Percentiles rank a stretch among this genome's conserved stretches.
Evolutionary conservation across 2,888 invertebrate species (phyloP).

Genomic region (Eurytoma californica): DNA sequence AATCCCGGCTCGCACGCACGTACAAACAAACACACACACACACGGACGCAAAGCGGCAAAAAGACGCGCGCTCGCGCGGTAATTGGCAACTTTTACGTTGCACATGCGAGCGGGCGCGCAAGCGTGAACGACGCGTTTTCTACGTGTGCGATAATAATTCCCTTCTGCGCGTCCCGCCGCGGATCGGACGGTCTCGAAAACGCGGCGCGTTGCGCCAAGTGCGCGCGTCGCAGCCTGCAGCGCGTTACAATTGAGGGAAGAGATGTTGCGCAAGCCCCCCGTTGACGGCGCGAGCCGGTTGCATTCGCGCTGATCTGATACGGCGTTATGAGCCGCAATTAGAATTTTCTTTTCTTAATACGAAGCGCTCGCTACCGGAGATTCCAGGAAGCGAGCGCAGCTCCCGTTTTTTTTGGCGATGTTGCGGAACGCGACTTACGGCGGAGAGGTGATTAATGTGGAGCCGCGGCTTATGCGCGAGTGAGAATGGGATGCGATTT

Average conservation of each 20-base stretch:
- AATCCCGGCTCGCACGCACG: neutral
- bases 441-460: no score
- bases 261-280: constrained; percentile 23
- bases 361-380: neutral
- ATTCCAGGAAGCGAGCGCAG: no score
- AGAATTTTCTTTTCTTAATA: neutral
- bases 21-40: no score
- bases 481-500: no score
- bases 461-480: no score
- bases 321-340: constrained; percentile 4
- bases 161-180: neutral
- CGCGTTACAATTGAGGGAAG: constrained; percentile 32
- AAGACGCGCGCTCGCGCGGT: no score
- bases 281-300: neutral
- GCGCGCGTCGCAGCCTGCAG: constrained; percentile 9
- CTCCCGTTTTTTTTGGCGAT: no score
- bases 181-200: neutral
- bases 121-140: constrained; percentile 1
- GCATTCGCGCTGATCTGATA: constrained; percentile 32
- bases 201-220: constrained; percentile 2
- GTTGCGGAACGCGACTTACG: no score
- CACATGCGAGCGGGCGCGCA: constrained; percentile 8
- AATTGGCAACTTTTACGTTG: constrained; percentile 33
- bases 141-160: constrained; percentile 24
- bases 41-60: no score